A percentile compares a stretch with the other conserved stretches of the same genome.
Conservation (phyloP, 2,797 vertebrate species). For the Diplodus puntazzo region DNA sequence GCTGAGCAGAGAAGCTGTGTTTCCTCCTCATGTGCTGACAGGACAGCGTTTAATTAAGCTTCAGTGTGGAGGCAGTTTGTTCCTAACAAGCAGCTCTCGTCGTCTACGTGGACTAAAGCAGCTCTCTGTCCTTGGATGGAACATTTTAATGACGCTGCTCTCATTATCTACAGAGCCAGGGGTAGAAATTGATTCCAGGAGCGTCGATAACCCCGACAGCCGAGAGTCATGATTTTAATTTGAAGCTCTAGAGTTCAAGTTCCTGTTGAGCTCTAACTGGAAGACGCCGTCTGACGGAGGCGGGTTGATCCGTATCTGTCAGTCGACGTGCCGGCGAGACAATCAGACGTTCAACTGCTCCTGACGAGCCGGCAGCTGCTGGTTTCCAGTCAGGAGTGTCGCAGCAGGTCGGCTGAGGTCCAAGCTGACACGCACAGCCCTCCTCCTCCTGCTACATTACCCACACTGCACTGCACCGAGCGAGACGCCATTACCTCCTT, state of each 20-base stretch:
- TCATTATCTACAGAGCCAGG: neutral
- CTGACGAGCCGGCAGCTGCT: neutral
- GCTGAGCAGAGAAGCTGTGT: neutral
- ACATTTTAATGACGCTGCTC: neutral
- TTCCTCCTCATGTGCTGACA: neutral
- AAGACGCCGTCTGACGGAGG: neutral
- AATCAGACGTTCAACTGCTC: neutral
- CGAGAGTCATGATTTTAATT: conserved; percentile 6
- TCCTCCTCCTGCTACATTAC: conserved; percentile 37
- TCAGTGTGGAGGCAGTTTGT: neutral
- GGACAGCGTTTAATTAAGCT: neutral
- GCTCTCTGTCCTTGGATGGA: neutral
- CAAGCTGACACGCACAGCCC: neutral
- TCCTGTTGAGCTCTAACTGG: neutral
- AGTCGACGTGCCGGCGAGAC: neutral
- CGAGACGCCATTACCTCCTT: conserved; percentile 39
- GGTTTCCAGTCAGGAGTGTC: too few species aligned
- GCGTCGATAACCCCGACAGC: neutral
- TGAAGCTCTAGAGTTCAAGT: neutral
- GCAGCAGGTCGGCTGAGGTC: neutral
- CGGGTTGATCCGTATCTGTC: neutral
- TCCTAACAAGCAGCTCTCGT: neutral
- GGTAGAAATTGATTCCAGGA: neutral
- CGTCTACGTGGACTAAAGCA: neutral
- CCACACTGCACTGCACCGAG: conserved; percentile 29